Conservation (phyloP, 2,888 invertebrate species). For the Euzetes globulus region DNA sequence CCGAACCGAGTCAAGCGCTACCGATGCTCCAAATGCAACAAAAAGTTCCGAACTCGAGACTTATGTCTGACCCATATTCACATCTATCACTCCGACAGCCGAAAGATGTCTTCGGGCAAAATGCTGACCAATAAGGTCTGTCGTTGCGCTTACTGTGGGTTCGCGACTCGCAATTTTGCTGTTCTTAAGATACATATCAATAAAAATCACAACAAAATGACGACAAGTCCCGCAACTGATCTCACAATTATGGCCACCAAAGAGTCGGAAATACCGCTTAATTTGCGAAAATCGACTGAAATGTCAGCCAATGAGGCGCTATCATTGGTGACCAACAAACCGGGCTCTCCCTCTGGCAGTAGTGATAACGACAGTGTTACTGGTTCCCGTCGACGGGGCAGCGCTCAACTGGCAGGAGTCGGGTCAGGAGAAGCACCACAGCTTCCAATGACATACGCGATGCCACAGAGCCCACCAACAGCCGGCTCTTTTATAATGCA, state of each 20-base stretch:
- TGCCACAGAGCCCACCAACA: conserved; percentile 46
- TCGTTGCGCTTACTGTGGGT: conserved; percentile 47
- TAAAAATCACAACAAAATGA: conserved; percentile 48
- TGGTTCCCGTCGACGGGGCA: not conserved
- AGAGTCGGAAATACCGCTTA: conserved; percentile 13
- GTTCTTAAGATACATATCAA: conserved; percentile 50
- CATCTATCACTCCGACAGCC: conserved; percentile 43
- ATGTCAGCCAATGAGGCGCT: conserved; percentile 18
- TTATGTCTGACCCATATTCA: conserved; percentile 46
- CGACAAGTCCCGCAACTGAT: not conserved
- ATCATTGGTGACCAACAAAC: conserved; percentile 34
- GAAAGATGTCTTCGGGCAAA: conserved; percentile 35
- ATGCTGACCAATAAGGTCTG: conserved; percentile 41
- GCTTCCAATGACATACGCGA: conserved; percentile 47
- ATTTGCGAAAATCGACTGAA: conserved; percentile 23
- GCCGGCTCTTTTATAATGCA: conserved; percentile 68
- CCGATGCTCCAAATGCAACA: conserved; percentile 45
- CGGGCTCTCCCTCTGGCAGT: conserved; percentile 41
- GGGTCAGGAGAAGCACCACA: conserved; percentile 37
- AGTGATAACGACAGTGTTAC: conserved; percentile 33
- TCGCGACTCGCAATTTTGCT: conserved; percentile 44
- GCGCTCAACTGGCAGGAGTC: conserved; percentile 24
- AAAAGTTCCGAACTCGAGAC: conserved; percentile 45
- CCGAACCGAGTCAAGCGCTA: conserved; percentile 42
- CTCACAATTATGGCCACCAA: conserved; percentile 20